Base-by-base conservation (phyloP, 2,113 vertebrate species). In the Hippoglossus stenolepis region DNA sequence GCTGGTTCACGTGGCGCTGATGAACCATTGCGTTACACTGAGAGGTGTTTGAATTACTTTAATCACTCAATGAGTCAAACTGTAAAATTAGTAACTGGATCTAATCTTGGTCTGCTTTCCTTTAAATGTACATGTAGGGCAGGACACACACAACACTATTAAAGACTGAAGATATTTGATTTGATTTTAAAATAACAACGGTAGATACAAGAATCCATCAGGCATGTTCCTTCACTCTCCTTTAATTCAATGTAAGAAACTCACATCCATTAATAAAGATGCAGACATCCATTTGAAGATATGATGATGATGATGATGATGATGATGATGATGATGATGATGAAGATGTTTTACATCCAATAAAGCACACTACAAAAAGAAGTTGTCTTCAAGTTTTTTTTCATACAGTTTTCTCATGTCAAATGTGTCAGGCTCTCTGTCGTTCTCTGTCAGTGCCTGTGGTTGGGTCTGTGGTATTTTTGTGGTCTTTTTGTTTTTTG, bases 401-500 rank as follows among this genome's bases (percentile, higher is more conserved):
- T 18, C n/a, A 20, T 8, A 7, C 43, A 31, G 8, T 13, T 23
- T 69, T 76, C 23, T 77, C 45, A 64, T 78, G 68, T 88, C 9
- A 40, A 38, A 80, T 62, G 0, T 58, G 26, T 35, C 35, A 49
- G 4, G 0, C 51, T 60, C 51, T 56, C 9, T 70, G 69, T 62
- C 60, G 65, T 35, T 26, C 53, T 64, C 45, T 70, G 80, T 74
- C 68, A 85, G 73, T 31, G 79, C 73, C 83, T 94, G 94, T 61
- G 94, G 94, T 93, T 62, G 24, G 6, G 64, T 86, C 70, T 95
- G 93, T 90, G 94, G 94, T 91, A 21, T 74, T 57, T 84, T 86
- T 93, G 94, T 58, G 94, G 94, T 94, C 79, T 59, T 86, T 94
- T 95, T 95, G 93, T 94, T 93, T 91, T 84, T 91, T 83, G 84